Evolutionary conservation across 2,797 vertebrate species (phyloP), one percentile per base, ranked within the genome.

Genomic region (Poeciliopsis paucimaculata): DNA sequence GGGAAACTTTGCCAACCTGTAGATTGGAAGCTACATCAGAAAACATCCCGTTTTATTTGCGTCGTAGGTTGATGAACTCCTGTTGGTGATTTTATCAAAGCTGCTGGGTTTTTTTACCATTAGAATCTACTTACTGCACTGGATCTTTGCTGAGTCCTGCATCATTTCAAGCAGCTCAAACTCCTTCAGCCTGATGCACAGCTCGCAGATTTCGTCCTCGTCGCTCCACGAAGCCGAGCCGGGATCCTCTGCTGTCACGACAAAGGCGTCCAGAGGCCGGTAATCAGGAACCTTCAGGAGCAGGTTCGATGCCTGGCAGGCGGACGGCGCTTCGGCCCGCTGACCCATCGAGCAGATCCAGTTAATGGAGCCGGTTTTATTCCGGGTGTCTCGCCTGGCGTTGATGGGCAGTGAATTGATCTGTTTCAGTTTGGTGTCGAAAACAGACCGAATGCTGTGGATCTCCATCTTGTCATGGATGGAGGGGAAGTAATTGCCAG

Each of bases 141-240:
- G 66, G 82, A 43, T 43, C 73, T 46, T 49, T 0, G 73, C 39
- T 0, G 51, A 47, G 18, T 87, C 89, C 73, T 41, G 84, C 0
- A 92, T 89, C 83, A 93, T 82, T 43, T 75, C 23, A 72, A 45
- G 0, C 13, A 91, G 26, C 86, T 91, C 84, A 0, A 84, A 71
- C 75, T 92, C 89, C 57, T 87, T 92, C 51, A 90, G 28, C 1
- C 72, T 79, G 82, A 91, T 91, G 79, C 6, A 76, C 39, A 91
- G 74, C 75, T 91, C 89, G 11, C 88, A 91, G 20, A 90, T 76
- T 5, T 85, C 82, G 0, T 91, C 92, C 0, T 18, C 82, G 34
- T 90, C 82, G n/a, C 79, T 87, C 76, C 77, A 51, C 2, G 66
- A 20, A 2, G 79, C 26, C 0, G 57, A 2, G 45, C 72, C 28